Evolutionary conservation across 2,888 invertebrate genomes (phyloP).

Genomic region (Seladonia tumulorum): DNA sequence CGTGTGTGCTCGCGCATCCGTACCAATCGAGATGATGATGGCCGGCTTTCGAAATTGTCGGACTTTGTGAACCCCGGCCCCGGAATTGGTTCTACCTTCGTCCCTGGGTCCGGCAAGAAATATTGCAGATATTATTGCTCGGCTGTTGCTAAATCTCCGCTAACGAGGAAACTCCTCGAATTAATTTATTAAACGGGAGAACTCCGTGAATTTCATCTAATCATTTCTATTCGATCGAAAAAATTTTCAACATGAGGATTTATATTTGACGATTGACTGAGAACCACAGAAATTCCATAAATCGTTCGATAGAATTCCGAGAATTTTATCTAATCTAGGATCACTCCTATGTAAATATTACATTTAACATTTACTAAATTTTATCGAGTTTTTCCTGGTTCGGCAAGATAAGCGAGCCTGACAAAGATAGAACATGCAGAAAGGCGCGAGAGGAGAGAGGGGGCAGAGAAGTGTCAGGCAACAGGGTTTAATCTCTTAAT

Average conservation of each 20-base stretch:
- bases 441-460: neutral
- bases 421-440: neutral
- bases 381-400: neutral
- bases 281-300: too few species aligned
- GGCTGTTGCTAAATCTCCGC: neutral
- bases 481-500: conserved; percentile 83
- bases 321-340: too few species aligned
- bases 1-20: conserved; percentile 38
- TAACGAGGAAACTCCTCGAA: neutral
- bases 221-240: too few species aligned
- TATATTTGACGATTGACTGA: too few species aligned
- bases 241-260: too few species aligned
- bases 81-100: conserved; percentile 28
- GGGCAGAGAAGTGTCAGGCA: conserved; percentile 74
- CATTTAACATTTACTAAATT: too few species aligned
- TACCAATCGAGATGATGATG: conserved; percentile 60
- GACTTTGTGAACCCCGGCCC: conserved; percentile 45
- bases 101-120: neutral
- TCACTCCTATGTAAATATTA: too few species aligned
- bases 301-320: too few species aligned
- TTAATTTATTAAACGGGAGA: neutral
- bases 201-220: neutral
- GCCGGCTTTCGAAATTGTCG: conserved; percentile 57
- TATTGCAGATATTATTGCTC: conserved; percentile 12
- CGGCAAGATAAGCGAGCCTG: neutral